Base-by-base conservation (phyloP, 2,113 vertebrate species). In the Alligator sinensis region DNA sequence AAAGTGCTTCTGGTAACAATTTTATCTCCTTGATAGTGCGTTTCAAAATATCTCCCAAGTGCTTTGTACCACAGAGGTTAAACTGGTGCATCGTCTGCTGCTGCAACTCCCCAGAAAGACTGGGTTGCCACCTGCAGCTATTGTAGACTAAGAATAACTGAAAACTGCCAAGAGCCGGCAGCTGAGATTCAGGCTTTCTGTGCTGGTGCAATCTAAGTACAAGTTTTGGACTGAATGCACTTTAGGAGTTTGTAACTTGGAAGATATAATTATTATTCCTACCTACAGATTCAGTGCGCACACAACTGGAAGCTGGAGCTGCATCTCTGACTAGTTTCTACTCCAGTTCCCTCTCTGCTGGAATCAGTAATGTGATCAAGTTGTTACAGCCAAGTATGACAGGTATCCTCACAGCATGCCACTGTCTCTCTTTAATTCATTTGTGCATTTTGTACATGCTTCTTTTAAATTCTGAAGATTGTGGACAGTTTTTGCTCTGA, bases 251-350 rank as follows among this genome's bases (percentile, higher is more conserved):
- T 68, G 77, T 54, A 28, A 12, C 80, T 59, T 24, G 18, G 57
- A 77, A 85, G 14, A 6, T 30, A 58, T 47, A 34, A 54, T 12
- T 61, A 57, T 78, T 57, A 10, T 62, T 96, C 38, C 61, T 82
- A 89, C 66, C 85, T 93, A 2, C 96, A 99, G 99, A 98, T 88
- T 61, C 96, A 1, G 95, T 97, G 6, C 95, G 98, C 88, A 97
- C 98, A 85, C 98, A 98, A 76, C 82, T 99, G 96, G 99, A 99
- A 97, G 98, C 99, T 34, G 98, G 98, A 80, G 99, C 98, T 92
- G 82, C 97, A 34, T 98, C 99, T 84, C 98, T 99, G 87, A 98
- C 98, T 64, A 98, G 98, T 5, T 98, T 99, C 88, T 99, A 99
- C 89, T 97, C 97, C 61, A 98, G 98, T 97, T 97, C 99, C 38